A percentile compares a stretch with the other conserved stretches of the same genome.
These are phyloP conservation scores for Cancer borealis DNA, from an alignment of 2,888 invertebrate species.

Conservation along the genomic window DNA sequence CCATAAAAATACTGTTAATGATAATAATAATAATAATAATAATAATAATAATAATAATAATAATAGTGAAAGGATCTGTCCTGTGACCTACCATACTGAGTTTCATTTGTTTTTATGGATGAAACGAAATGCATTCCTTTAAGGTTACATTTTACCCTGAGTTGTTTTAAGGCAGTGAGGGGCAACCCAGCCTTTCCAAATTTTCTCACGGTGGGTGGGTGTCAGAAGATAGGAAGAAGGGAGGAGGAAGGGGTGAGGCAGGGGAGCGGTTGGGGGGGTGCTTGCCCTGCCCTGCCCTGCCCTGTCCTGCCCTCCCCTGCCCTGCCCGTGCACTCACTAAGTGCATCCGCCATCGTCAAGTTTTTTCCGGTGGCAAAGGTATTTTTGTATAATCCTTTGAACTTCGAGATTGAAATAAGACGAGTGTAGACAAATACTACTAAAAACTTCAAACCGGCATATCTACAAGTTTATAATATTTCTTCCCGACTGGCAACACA, in stretches of 20 bases:
- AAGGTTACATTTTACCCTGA: not conserved
- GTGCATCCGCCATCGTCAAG: constrained; percentile 54
- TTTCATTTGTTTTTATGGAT: not conserved
- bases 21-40: not conserved
- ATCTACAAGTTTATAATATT: not conserved
- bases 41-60: not conserved
- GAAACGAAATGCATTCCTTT: not conserved
- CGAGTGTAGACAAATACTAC: not conserved
- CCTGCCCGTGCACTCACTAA: constrained; percentile 21
- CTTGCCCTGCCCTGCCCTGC: not conserved
- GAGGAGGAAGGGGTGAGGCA: not conserved
- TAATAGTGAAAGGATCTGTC: not conserved
- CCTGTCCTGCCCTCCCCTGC: not conserved
- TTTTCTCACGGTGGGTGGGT: constrained; percentile 61
- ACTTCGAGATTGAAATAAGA: not conserved
- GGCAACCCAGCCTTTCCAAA: not conserved
- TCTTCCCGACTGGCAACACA: not conserved
- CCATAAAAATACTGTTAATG: not conserved
- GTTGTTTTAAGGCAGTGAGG: not conserved
- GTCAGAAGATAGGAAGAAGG: constrained; percentile 21
- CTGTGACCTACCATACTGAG: no score
- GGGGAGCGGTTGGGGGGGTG: not conserved
- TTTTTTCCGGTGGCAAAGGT: not conserved
- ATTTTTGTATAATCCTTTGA: not conserved
- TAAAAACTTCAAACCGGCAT: not conserved